These are phyloP conservation scores for Saccopteryx bilineata DNA, from an alignment of 2,113 vertebrate species.

Conservation along the genomic window DNA sequence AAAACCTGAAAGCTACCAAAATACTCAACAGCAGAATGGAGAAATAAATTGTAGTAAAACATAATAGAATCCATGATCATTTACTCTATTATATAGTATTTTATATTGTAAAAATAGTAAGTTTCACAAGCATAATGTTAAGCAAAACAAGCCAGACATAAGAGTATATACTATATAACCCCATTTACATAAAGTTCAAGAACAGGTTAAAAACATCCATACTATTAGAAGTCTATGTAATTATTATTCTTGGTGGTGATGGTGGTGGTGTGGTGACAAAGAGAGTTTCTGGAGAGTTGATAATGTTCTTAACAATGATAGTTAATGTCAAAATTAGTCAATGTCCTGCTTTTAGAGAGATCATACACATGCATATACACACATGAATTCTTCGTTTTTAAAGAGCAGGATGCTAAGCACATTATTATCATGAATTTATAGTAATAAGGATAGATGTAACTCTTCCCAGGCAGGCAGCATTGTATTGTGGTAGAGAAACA, in stretches of 20 bases:
- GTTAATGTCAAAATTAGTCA: not conserved
- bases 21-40: not conserved
- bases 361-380: not conserved
- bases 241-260: not conserved
- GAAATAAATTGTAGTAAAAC: not conserved
- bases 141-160: constrained; percentile 12
- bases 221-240: not conserved
- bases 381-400: not conserved
- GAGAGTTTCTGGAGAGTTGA: not conserved
- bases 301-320: not conserved
- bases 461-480: not conserved
- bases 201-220: not conserved
- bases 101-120: constrained; percentile 20
- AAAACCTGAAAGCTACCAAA: not conserved
- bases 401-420: not conserved
- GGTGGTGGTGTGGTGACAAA: not conserved
- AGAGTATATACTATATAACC: not conserved
- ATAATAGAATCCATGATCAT: not conserved
- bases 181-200: not conserved
- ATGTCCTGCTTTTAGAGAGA: not conserved
- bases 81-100: not conserved
- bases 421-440: not conserved
- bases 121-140: not conserved
- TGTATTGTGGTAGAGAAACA: constrained; percentile 14
- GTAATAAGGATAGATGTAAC: not conserved